Conservation (phyloP, 2,888 invertebrate species). For the Pheosia tremula region DNA sequence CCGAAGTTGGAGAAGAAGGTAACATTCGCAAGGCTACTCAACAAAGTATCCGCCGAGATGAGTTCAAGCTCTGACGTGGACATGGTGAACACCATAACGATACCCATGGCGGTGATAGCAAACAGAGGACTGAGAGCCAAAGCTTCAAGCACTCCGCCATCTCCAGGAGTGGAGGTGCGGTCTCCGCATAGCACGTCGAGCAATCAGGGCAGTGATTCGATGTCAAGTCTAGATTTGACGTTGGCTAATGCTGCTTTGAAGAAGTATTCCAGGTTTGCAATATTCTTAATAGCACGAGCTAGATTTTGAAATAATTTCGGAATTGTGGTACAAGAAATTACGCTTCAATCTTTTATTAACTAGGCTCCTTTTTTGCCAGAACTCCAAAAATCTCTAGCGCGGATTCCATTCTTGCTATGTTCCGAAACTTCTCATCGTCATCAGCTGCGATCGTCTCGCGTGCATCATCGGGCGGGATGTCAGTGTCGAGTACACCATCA, state of each 20-base stretch:
- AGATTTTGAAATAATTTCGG: no score
- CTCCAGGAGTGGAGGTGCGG: conserved; percentile 86
- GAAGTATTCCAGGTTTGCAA: conserved; percentile 75
- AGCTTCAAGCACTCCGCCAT: conserved; percentile 85
- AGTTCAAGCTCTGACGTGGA: conserved; percentile 90
- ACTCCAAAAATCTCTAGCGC: conserved; percentile 89
- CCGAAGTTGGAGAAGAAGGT: conserved; percentile 91
- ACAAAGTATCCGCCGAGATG: conserved; percentile 91
- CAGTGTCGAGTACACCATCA: conserved; percentile 89
- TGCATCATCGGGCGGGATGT: conserved; percentile 86
- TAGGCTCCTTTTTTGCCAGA: conserved; percentile 36
- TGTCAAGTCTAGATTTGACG: conserved; percentile 89
- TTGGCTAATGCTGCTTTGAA: conserved; percentile 85
- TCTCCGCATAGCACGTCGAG: conserved; percentile 88
- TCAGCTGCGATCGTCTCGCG: conserved; percentile 84
- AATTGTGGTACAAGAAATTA: no score
- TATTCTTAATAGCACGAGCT: conserved; percentile 16
- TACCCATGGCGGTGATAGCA: conserved; percentile 76
- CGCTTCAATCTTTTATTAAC: no score
- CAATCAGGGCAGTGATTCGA: conserved; percentile 91
- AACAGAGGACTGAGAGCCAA: conserved; percentile 70
- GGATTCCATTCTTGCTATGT: conserved; percentile 92
- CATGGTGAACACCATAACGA: conserved; percentile 80
- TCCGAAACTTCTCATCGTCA: conserved; percentile 89
- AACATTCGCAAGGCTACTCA: conserved; percentile 89